Conservation (phyloP, 2,113 vertebrate species). For the Pica pica region DNA sequence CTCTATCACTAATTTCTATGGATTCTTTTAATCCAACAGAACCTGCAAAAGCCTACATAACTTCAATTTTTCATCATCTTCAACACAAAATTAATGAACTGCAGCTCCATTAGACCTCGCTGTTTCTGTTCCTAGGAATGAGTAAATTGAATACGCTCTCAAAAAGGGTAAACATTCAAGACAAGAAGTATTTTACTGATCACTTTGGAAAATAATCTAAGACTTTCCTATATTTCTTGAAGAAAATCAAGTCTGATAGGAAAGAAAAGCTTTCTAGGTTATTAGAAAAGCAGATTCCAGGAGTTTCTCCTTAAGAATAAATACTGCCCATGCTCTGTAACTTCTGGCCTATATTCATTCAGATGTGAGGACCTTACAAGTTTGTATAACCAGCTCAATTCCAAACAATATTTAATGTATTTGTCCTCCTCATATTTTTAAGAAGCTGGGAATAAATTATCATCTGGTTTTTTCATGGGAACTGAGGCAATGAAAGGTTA, state of each 20-base stretch:
- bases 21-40: neutral
- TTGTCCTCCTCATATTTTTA: neutral
- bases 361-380: neutral
- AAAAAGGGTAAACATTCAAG: neutral
- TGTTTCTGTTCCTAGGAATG: neutral
- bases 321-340: neutral
- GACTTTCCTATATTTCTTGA: neutral
- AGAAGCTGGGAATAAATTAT: neutral
- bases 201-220: neutral
- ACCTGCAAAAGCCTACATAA: neutral
- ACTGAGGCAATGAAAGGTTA: neutral
- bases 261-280: neutral
- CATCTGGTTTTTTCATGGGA: neutral
- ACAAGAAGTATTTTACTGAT: neutral
- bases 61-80: neutral
- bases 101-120: neutral
- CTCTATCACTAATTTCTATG: neutral
- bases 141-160: neutral
- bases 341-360: neutral
- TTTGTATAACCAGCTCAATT: neutral
- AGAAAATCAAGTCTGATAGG: neutral
- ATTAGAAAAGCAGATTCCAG: neutral
- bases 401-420: neutral
- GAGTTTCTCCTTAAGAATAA: neutral
- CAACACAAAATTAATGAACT: neutral